Base-by-base conservation (phyloP, 2,888 invertebrate genomes). In the Lapara coniferarum region DNA sequence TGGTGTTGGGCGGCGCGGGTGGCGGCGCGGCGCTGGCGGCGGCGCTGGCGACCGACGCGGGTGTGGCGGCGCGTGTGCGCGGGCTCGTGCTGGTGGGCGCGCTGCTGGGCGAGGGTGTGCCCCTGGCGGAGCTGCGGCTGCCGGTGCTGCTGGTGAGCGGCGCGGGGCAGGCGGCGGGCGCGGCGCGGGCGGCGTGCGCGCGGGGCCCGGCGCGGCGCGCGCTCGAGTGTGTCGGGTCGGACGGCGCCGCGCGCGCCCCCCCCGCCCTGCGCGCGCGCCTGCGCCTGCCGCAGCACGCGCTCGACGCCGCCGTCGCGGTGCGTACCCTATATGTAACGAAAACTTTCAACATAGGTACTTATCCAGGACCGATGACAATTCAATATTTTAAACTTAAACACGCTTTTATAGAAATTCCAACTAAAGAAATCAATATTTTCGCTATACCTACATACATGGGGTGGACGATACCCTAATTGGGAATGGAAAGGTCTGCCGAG, bases 281-380 rank as follows among this genome's bases (percentile, higher is more conserved):
- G 71, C 94, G 95, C 6, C 91, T 96, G 70, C 96, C 96, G 25
- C 96, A 96, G 85, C 91, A 94, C 55, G 96, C 96, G 90, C 95
- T 96, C 13, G 96, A 97, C 84, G 85, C 87, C 14, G 85, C 85
- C 68, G 70, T 71, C 66, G 84, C 79, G 77, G 85, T 87, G 68
- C 74, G 83, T 81, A 30, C 51, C n/a, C n/a, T n/a, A n/a, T n/a
- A n/a, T n/a, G n/a, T n/a, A n/a, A n/a, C n/a, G n/a, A n/a, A n/a
- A n/a, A n/a, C n/a, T n/a, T n/a, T n/a, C n/a, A n/a, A n/a, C n/a
- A n/a, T n/a, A n/a, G n/a, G n/a, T n/a, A n/a, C n/a, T n/a, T n/a
- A n/a, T n/a, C n/a, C n/a, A n/a, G n/a, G n/a, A n/a, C n/a, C n/a
- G n/a, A n/a, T n/a, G n/a, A n/a, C n/a, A n/a, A n/a, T n/a, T n/a